Base-by-base conservation (phyloP, 2,888 invertebrate species). In the Atrina japonica region DNA sequence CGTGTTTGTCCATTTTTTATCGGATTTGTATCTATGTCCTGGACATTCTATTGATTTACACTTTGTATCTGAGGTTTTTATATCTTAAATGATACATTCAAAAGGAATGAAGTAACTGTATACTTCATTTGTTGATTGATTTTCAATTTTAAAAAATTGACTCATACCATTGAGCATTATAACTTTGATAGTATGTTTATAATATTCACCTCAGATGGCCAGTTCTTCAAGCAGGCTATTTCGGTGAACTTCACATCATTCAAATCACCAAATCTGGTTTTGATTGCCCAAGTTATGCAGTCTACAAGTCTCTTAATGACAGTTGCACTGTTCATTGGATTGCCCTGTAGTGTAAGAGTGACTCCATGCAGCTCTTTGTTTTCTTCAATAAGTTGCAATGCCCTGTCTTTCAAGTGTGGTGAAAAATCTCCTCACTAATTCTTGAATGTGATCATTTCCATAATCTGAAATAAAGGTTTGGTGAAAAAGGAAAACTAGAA, bases 371-470 rank as follows among this genome's bases (percentile, higher is more conserved):
- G 47, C 21, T 47, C 47, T n/a, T n/a, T n/a, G n/a, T n/a, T n/a
- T n/a, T n/a, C n/a, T n/a, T n/a, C n/a, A n/a, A n/a, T n/a, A n/a
- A n/a, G 16, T 47, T 14, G n/a, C 18, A 18, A 47, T 47, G 7
- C 16, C 47, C 21, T 47, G 47, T 21, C 21, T 47, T 47, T 3
- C 47, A 5, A 47, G 47, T 3, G 47, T 47, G 5, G n/a, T n/a
- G 47, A 21, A 3, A 47, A 47, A 47, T 47, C 47, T 6, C 21
- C 21, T 47, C 18, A 21, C 5, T 6, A 21, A 6, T 47, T 47
- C 47, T 14, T 47, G 18, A 14, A 47, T 47, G 21, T 52, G 27
- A 52, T 52, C 52, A 52, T n/a, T n/a, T n/a, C n/a, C n/a, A n/a
- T n/a, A n/a, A n/a, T n/a, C n/a, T n/a, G n/a, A n/a, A n/a, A n/a